Base-by-base conservation (phyloP, 2,888 invertebrate species). In the Himalopsyche japonica region DNA sequence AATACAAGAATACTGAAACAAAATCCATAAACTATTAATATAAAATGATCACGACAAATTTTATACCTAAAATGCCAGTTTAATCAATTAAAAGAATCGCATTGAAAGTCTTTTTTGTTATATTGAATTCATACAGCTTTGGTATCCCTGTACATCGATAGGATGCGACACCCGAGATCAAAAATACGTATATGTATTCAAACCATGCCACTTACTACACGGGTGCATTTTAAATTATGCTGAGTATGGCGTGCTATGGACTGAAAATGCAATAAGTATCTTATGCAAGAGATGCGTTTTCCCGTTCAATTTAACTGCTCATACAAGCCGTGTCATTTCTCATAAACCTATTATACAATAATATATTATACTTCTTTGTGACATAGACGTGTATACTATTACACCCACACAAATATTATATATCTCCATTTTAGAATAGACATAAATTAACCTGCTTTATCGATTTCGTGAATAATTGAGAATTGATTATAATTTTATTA, bases 241-340 rank as follows among this genome's bases (percentile, higher is more conserved):
- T 80, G 12, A 48, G 80, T 81, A 76, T 57, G 80, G 34, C 47
- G 84, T 24, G 81, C 34, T 47, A 57, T 57, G 15, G 84, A 57
- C 57, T 57, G 57, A 64, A 81, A 81, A 81, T 84, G 84, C 84
- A 84, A 82, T 84, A 84, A 81, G 84, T 81, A 48, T 80, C 84
- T 84, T 81, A 82, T 79, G 81, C 37, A 64, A 27, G 48, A 6
- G 6, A 81, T 79, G 79, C 81, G 79, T 84, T 81, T 84, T 81
- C 77, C 30, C 81, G 78, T 48, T 32, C 81, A 79, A 81, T 81
- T 81, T 79, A 81, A 81, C 79, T 34, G 43, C 84, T 57, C 48
- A 64, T 76, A 27, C n/a, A 15, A 77, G 30, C 37, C 30, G 64
- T 64, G 82, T 77, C 79, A 82, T 79, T 79, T 82, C 30, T 64